Conservation (phyloP, 2,888 invertebrate genomes). For the Andrena haemorrhoa region DNA sequence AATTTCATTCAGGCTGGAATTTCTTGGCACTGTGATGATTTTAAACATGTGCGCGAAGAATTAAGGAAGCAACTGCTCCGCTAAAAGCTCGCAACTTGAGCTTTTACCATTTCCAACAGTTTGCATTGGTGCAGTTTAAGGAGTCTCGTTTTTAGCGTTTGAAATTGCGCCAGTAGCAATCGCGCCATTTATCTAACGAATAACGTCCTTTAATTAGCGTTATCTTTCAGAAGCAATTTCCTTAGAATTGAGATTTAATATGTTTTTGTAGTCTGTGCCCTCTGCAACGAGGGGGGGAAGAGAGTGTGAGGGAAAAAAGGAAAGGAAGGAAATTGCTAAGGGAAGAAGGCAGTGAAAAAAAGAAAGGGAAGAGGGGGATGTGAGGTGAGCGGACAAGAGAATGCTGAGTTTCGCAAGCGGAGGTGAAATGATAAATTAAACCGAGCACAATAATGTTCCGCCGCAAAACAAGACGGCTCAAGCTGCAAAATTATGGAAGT, state of each 20-base stretch:
- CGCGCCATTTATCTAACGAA: slow-evolving; percentile 4
- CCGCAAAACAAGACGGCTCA: slow-evolving; percentile 80
- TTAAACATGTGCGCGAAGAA: too few species aligned
- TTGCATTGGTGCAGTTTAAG: not conserved
- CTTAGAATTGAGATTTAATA: slow-evolving; percentile 46
- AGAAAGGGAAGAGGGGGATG: slow-evolving; percentile 8
- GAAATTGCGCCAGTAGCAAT: slow-evolving; percentile 9
- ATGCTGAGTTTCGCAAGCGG: slow-evolving; percentile 45
- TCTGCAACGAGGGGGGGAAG: not conserved
- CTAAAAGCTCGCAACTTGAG: not conserved
- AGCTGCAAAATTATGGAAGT: slow-evolving; percentile 82
- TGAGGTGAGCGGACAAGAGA: slow-evolving; percentile 23
- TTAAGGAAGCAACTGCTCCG: not conserved
- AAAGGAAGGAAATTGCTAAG: slow-evolving; percentile 21
- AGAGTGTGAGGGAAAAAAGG: not conserved
- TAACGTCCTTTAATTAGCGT: slow-evolving; percentile 39
- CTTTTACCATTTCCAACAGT: not conserved
- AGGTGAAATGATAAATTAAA: slow-evolving; percentile 82
- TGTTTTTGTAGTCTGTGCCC: slow-evolving; percentile 18
- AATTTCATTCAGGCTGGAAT: too few species aligned
- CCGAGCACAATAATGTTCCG: slow-evolving; percentile 69
- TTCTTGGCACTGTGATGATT: too few species aligned
- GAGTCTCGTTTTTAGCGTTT: slow-evolving; percentile 3
- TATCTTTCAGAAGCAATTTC: slow-evolving; percentile 21
- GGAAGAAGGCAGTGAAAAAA: slow-evolving; percentile 2